A percentile compares a stretch with the other conserved stretches of the same genome.
Evolutionary conservation across 2,113 vertebrate species (phyloP).

Genomic region (Pedionomus torquatus): DNA sequence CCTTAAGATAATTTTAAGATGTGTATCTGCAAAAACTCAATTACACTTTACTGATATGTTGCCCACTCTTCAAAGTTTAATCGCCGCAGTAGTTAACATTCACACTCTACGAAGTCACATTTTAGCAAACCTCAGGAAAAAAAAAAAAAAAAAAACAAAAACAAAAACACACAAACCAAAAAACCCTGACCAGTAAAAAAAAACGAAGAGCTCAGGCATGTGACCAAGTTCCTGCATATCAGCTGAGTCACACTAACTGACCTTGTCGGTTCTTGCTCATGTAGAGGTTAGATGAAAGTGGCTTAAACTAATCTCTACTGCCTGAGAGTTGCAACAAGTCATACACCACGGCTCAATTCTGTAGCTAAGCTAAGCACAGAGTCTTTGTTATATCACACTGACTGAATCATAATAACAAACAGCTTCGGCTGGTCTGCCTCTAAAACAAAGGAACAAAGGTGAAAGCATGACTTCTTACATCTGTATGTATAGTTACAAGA

Average conservation of each 20-base stretch:
- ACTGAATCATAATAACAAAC: not conserved
- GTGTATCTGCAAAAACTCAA: not conserved
- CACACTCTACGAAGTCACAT: not conserved
- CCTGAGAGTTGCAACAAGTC: not conserved
- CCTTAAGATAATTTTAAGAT: not conserved
- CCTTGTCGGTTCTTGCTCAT: not conserved
- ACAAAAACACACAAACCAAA: too few relatives aligned
- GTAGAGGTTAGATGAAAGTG: not conserved
- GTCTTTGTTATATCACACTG: not conserved
- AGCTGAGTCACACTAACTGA: not conserved
- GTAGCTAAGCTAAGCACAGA: not conserved
- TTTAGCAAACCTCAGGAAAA: not conserved
- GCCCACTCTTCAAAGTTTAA: not conserved
- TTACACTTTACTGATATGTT: not conserved
- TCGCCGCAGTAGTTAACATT: not conserved
- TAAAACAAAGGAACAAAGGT: not conserved
- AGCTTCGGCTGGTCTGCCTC: not conserved
- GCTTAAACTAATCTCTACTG: slow-evolving; percentile 1
- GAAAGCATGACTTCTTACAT: not conserved
- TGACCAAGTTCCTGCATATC: not conserved
- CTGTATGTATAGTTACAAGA: not conserved
- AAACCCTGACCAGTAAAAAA: not conserved
- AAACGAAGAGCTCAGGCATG: not conserved
- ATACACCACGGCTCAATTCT: not conserved
- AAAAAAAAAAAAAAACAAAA: not conserved